Evolutionary conservation across 2,797 vertebrate genomes (phyloP).

Genomic region (Fistularia commersonii): DNA sequence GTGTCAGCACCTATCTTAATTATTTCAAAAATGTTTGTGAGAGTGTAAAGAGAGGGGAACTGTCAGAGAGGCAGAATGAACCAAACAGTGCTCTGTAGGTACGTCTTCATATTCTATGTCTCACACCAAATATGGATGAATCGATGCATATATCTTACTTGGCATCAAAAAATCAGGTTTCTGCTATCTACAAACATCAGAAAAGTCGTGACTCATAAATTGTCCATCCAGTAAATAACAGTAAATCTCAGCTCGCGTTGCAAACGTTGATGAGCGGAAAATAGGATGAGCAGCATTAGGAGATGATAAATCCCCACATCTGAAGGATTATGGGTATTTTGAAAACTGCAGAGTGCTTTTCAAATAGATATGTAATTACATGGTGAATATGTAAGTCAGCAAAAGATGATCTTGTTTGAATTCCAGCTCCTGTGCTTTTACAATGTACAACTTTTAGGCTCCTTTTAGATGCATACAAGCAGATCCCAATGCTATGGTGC

Average conservation of each 20-base stretch:
- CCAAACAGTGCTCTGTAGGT: constrained; percentile 17
- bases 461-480: constrained; percentile 9
- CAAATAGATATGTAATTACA: constrained; percentile 74
- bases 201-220: constrained; percentile 49
- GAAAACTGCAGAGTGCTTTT: constrained; percentile 67
- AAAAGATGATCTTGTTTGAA: constrained; percentile 53
- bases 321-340: constrained; percentile 75
- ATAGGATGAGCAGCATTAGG: constrained; percentile 73
- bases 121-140: constrained; percentile 18
- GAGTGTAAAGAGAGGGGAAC: constrained; percentile 42
- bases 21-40: constrained; percentile 29
- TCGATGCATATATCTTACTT: constrained; percentile 26
- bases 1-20: constrained; percentile 16
- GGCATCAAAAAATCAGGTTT: constrained; percentile 33
- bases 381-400: constrained; percentile 64
- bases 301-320: constrained; percentile 72
- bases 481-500: too few species aligned
- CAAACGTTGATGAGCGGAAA: constrained; percentile 70
- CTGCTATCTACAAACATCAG: constrained; percentile 50
- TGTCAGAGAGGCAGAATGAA: constrained; percentile 32
- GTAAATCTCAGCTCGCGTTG: constrained; percentile 57
- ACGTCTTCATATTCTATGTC: constrained; percentile 4
- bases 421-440: constrained; percentile 24
- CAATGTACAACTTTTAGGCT: constrained; percentile 30
- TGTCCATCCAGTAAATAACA: constrained; percentile 63